Conservation (phyloP, 2,113 vertebrate genomes). For the Chloebia gouldiae region DNA sequence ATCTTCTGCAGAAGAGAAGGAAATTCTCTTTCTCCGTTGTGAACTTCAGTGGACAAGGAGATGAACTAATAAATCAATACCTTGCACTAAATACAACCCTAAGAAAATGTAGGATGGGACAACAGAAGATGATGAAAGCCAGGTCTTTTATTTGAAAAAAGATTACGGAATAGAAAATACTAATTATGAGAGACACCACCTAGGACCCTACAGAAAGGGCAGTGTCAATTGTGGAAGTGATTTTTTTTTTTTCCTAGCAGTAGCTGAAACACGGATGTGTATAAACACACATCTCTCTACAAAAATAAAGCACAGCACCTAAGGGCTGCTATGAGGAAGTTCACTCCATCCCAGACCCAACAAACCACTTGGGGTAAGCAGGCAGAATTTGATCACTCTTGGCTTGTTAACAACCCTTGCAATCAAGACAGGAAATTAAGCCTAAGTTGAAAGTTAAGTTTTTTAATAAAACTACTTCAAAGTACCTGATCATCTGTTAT, state of each 20-base stretch:
- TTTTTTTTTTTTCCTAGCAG: neutral
- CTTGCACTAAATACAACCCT: neutral
- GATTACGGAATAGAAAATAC: neutral
- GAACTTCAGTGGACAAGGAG: neutral
- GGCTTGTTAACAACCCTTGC: neutral
- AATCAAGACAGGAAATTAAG: neutral
- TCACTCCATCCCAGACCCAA: neutral
- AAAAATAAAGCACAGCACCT: neutral
- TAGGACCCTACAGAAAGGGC: neutral
- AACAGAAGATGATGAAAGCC: neutral
- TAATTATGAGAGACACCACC: neutral
- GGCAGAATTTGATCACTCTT: neutral
- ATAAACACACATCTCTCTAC: neutral
- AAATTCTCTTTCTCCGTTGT: neutral
- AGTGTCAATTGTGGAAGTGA: neutral
- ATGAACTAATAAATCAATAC: neutral
- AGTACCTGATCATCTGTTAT: slow-evolving; percentile 61
- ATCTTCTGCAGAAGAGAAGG: neutral
- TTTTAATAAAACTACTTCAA: neutral
- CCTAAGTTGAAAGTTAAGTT: neutral
- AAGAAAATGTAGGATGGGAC: neutral
- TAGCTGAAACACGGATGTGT: neutral
- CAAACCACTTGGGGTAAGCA: neutral
- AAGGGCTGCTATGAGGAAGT: neutral
- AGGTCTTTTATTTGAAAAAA: neutral